Conservation (phyloP, 2,888 invertebrate genomes). For the Phymatocera aterrima region DNA sequence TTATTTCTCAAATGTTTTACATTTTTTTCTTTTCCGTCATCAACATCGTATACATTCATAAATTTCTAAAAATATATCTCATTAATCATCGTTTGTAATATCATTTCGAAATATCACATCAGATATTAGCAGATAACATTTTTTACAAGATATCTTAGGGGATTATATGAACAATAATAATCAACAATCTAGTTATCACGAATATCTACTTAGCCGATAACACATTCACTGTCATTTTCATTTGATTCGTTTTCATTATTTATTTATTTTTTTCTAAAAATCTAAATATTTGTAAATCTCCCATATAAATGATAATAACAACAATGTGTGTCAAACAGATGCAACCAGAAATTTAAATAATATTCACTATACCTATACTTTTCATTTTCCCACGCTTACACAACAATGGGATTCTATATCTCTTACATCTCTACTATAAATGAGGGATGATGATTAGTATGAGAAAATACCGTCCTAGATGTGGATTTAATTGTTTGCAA, state of each 20-base stretch:
- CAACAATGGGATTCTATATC: conserved; percentile 6
- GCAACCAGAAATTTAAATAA: conserved; percentile 25
- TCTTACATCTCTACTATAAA: neutral
- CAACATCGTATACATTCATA: too few species aligned
- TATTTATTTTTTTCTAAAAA: neutral
- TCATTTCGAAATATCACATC: neutral
- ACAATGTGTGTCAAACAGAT: neutral
- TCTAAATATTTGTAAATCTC: neutral
- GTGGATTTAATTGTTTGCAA: conserved; percentile 14
- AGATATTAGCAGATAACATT: neutral
- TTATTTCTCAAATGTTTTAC: too few species aligned
- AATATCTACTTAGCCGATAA: neutral
- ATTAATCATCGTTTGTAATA: too few species aligned
- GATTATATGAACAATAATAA: neutral
- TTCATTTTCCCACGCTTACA: conserved; percentile 3
- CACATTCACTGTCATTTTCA: neutral
- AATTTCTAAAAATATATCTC: too few species aligned
- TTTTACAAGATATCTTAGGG: neutral
- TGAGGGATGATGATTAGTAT: neutral
- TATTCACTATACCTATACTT: too few species aligned
- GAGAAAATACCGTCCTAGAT: conserved; percentile 23
- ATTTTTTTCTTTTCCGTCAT: too few species aligned
- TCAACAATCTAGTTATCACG: neutral
- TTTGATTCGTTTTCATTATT: neutral
- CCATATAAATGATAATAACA: neutral